Conservation (phyloP, 2,888 invertebrate species). For the Ennomos fuscantarius region DNA sequence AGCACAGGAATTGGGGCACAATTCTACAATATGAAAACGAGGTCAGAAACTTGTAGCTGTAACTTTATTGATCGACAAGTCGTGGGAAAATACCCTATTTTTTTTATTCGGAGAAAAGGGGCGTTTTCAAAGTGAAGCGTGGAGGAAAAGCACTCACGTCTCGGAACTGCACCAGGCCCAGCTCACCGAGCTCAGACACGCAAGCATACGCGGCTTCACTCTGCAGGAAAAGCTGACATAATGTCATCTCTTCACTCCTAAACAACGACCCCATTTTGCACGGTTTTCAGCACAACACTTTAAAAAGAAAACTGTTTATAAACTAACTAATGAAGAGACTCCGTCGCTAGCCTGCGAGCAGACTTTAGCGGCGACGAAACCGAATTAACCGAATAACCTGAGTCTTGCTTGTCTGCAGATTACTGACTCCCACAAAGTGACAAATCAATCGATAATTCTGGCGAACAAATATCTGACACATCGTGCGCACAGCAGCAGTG, state of each 20-base stretch:
- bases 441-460: conserved; percentile 68
- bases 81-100: conserved; percentile 2
- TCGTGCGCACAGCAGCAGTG: conserved; percentile 58
- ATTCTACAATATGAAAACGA: conserved; percentile 49
- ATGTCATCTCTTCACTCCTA: conserved; percentile 99
- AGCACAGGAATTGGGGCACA: conserved; percentile 43
- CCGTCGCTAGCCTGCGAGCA: conserved; percentile 77
- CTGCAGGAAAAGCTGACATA: conserved; percentile 99
- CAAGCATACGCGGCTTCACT: conserved; percentile 99
- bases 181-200: conserved; percentile 98
- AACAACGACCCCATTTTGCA: conserved; percentile 94
- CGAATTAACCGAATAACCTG: conserved; percentile 54
- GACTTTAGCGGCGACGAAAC: conserved; percentile 78
- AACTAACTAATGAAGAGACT: conserved; percentile 52
- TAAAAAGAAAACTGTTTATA: conserved; percentile 56
- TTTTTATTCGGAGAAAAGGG: conserved; percentile 27
- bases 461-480: conserved; percentile 51
- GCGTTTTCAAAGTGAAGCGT: conserved; percentile 41
- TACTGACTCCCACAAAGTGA: conserved; percentile 10
- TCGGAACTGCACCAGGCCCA: conserved; percentile 98
- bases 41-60: conserved; percentile 56
- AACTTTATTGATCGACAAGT: conserved; percentile 17
- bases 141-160: conserved; percentile 88
- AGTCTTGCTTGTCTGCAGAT: conserved; percentile 38
- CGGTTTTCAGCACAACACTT: conserved; percentile 57